Evolutionary conservation across 1,140 invertebrate genomes (phyloP).

Genomic region (Solenopsis invicta): DNA sequence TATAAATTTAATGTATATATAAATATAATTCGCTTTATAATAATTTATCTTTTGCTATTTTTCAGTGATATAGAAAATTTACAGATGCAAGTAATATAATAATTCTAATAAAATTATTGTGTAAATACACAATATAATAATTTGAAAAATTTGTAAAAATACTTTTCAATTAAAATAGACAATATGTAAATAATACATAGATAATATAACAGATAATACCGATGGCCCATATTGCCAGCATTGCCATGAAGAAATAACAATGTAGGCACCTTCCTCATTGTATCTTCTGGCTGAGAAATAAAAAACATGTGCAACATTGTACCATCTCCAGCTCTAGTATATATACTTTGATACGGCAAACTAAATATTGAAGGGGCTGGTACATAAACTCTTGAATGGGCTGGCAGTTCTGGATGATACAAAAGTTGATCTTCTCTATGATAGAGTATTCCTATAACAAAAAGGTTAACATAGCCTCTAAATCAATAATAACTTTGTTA

Average conservation of each 20-base stretch:
- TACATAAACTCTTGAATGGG: slow-evolving; percentile 95
- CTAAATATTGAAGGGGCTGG: slow-evolving; percentile 94
- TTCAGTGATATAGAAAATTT: not conserved
- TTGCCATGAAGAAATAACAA: slow-evolving; percentile 98
- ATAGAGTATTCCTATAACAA: slow-evolving; percentile 92
- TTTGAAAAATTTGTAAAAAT: slow-evolving; percentile 12
- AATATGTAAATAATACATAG: not conserved
- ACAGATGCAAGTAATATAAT: not conserved
- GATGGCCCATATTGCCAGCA: slow-evolving; percentile 98
- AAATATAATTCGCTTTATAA: not conserved
- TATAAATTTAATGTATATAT: not conserved
- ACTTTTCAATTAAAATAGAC: not conserved
- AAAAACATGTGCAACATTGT: slow-evolving; percentile 95
- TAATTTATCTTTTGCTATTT: not conserved
- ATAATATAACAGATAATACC: slow-evolving; percentile 87
- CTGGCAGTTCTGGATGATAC: slow-evolving; percentile 95
- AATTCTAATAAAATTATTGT: not conserved
- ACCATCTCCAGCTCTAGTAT: slow-evolving; percentile 92
- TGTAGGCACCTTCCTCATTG: slow-evolving; percentile 90
- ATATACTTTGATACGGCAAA: slow-evolving; percentile 95
- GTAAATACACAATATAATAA: not conserved
- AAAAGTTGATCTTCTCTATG: slow-evolving; percentile 94
- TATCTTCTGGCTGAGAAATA: slow-evolving; percentile 92
- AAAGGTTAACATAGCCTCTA: slow-evolving; percentile 30
- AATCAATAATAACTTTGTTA: slow-evolving; percentile 7